phyloP scores from a whole-genome alignment of 1,140 invertebrate genomes.

The Octopus sinensis region DNA sequence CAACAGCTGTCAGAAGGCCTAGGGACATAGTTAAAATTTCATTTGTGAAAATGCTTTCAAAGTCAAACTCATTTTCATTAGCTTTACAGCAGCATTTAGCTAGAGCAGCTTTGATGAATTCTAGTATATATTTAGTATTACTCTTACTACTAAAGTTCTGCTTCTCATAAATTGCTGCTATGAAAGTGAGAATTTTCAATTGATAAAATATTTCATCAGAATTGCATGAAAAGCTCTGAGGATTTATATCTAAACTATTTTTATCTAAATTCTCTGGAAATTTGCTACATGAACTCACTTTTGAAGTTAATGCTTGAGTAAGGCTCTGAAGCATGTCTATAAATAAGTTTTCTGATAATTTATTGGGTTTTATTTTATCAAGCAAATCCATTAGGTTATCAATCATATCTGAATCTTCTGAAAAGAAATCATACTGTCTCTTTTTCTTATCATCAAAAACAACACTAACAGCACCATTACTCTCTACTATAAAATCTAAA shows the following conservation, averaged over 20 bases:
- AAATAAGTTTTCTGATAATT: not conserved
- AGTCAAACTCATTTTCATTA: conserved; percentile 40
- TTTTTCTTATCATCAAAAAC: not conserved
- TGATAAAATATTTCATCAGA: conserved; percentile 24
- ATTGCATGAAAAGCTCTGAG: too few species aligned
- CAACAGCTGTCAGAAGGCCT: conserved; percentile 47
- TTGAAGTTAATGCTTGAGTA: not conserved
- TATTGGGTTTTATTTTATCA: not conserved
- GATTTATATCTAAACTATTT: not conserved
- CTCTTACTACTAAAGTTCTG: conserved; percentile 38
- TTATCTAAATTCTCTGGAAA: not conserved
- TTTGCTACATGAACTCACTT: not conserved
- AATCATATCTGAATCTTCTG: not conserved
- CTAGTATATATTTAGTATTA: conserved; percentile 38
- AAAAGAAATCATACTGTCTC: not conserved
- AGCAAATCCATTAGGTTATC: not conserved
- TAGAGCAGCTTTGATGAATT: conserved; percentile 37
- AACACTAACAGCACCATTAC: not conserved
- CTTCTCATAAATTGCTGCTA: conserved; percentile 40
- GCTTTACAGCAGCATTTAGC: conserved; percentile 19
- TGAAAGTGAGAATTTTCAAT: conserved; percentile 34
- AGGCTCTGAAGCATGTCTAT: not conserved
- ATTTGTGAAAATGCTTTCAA: conserved; percentile 43
- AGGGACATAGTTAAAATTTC: conserved; percentile 55
- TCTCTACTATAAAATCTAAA: not conserved